Evolutionary conservation across 2,888 invertebrate species (phyloP), one percentile per base, ranked within the genome.

Genomic region (Choreutis nemorana): DNA sequence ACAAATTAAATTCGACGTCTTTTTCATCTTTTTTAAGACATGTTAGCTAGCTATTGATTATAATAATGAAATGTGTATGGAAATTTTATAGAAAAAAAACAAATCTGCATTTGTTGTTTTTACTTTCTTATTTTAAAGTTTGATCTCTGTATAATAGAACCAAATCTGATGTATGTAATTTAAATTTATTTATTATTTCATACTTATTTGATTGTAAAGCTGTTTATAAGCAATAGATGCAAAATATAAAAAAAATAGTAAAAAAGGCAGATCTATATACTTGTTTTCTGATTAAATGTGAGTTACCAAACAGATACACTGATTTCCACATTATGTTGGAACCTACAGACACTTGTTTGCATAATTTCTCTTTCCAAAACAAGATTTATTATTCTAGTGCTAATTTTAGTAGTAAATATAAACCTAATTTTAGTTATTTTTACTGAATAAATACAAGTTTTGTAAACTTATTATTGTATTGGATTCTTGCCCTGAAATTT

Each of bases 1-100:
- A 67, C 58, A 63, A 57, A 59, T 56, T 55, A 52, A 48, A 56
- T 63, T 70, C 58, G 56, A 68, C 60, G 66, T 75, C 73, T 72
- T 77, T 68, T 73, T 75, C 75, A 73, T 72, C 72, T 75, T 77
- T 77, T 77, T 70, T 72, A 77, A 75, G 72, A 75, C 70, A 63
- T 64, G 61, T 65, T 75, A 71, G 68, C 62, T 72, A 72, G 73
- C 70, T 67, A 67, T 70, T 70, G 67, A 67, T 71, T 70, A 67
- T 73, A 67, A 63, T 71, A 64, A 72, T 65, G 48, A 71, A 70
- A 73, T 68, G 66, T 73, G 66, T 75, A 75, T 61, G 64, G 68
- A 64, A 68, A 62, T 68, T 72, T 71, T 68, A 61, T 65, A 66
- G 60, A 61, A 66, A n/a, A n/a, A n/a, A 70, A 71, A 63, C 54